A percentile compares a stretch with the other conserved stretches of the same genome.
Evolutionary conservation across 2,888 invertebrate species (phyloP).

Genomic region (Zygothrica quintamaculata): DNA sequence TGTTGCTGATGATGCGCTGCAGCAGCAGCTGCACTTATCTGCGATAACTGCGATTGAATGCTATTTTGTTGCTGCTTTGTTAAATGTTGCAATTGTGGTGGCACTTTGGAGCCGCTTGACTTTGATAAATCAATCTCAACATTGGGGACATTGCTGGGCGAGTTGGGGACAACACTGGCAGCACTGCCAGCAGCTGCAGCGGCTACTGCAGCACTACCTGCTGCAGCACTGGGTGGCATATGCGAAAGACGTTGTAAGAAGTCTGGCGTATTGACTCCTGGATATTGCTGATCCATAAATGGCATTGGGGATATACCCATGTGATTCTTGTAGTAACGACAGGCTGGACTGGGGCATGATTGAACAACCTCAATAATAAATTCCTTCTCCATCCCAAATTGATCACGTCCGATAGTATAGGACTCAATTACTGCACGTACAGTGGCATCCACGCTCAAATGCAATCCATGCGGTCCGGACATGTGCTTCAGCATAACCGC

Average conservation of each 20-base stretch:
- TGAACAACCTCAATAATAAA: conserved; percentile 95
- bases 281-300: conserved; percentile 84
- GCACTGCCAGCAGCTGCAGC: conserved; percentile 58
- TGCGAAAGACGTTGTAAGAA: conserved; percentile 88
- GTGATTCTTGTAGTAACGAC: conserved; percentile 94
- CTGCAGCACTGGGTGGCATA: conserved; percentile 71
- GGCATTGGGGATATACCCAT: conserved; percentile 86
- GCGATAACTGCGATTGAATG: conserved; percentile 82
- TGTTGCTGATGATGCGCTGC: conserved; percentile 82
- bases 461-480: conserved; percentile 94
- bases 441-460: conserved; percentile 93
- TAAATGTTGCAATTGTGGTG: conserved; percentile 80
- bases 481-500: conserved; percentile 96
- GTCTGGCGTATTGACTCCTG: conserved; percentile 87
- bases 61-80: conserved; percentile 83
- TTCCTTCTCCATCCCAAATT: conserved; percentile 92
- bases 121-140: conserved; percentile 83
- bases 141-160: conserved; percentile 47
- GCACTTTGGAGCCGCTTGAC: conserved; percentile 69
- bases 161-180: conserved; percentile 52
- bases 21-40: conserved; percentile 78
- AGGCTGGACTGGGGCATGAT: conserved; percentile 94
- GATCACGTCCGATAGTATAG: conserved; percentile 88
- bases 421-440: conserved; percentile 94
- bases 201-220: conserved; percentile 49